Conservation (phyloP, 2,888 invertebrate genomes). For the Zygothrica quintamaculata region DNA sequence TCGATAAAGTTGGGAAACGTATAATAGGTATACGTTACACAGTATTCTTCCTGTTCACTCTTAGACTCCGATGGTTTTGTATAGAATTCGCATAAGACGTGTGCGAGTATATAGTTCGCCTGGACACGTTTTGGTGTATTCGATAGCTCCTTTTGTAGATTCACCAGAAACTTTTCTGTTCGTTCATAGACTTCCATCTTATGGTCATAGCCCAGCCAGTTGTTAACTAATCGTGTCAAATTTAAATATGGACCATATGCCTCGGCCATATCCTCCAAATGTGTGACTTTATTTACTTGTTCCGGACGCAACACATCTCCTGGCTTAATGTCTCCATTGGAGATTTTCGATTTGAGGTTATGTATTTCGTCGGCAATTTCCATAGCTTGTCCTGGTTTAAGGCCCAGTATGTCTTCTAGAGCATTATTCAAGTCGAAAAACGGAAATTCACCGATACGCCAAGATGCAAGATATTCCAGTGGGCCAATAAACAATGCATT, state of each 20-base stretch:
- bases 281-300: slow-evolving; percentile 60
- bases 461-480: too few species aligned
- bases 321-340: slow-evolving; percentile 46
- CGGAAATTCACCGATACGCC: too few species aligned
- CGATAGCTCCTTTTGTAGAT: slow-evolving; percentile 66
- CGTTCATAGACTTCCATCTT: slow-evolving; percentile 75
- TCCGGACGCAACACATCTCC: slow-evolving; percentile 53
- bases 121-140: slow-evolving; percentile 65
- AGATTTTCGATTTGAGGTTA: too few species aligned
- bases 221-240: slow-evolving; percentile 69
- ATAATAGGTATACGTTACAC: slow-evolving; percentile 59
- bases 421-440: too few species aligned
- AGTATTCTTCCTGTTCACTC: slow-evolving; percentile 60
- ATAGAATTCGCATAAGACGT: slow-evolving; percentile 69
- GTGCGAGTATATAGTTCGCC: slow-evolving; percentile 82
- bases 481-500: slow-evolving; percentile 73
- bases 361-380: too few species aligned
- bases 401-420: slow-evolving; percentile 10
- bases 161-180: slow-evolving; percentile 71
- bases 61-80: slow-evolving; percentile 37
- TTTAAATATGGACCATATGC: slow-evolving; percentile 72
- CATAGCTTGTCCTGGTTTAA: too few species aligned
- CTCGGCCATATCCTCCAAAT: slow-evolving; percentile 66
- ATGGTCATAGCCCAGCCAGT: slow-evolving; percentile 79
- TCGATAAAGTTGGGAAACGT: slow-evolving; percentile 79